A percentile compares a stretch with the other conserved stretches of the same genome.
phyloP scores from a whole-genome alignment of 2,888 invertebrate genomes.

The Cistogaster globosa region DNA sequence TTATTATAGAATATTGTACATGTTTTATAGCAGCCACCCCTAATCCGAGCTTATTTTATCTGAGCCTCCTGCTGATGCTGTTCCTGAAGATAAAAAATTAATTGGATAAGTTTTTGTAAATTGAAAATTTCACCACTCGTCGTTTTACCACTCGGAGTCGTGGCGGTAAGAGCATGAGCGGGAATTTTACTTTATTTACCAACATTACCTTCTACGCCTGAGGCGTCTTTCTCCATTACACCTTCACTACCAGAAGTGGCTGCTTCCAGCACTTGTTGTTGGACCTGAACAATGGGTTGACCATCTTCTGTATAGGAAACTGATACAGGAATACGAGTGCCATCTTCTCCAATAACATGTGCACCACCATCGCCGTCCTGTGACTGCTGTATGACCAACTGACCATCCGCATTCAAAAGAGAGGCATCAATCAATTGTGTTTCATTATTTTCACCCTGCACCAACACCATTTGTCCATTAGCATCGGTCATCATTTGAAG shows the following conservation, averaged over 20 bases:
- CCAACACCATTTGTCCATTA: constrained; percentile 83
- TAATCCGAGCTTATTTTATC: constrained; percentile 67
- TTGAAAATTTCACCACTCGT: constrained; percentile 75
- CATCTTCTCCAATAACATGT: constrained; percentile 83
- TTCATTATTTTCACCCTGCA: constrained; percentile 83
- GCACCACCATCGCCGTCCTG: constrained; percentile 81
- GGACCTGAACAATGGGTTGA: constrained; percentile 82
- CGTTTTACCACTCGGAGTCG: constrained; percentile 60
- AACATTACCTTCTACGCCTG: constrained; percentile 72
- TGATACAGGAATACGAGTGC: constrained; percentile 83
- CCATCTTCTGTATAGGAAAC: constrained; percentile 82
- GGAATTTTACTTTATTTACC: background rate
- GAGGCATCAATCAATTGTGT: constrained; percentile 83
- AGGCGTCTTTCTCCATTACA: constrained; percentile 74
- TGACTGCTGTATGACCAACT: constrained; percentile 82
- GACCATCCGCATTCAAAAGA: constrained; percentile 82
- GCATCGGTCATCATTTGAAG: constrained; percentile 83
- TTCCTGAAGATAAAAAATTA: constrained; percentile 55
- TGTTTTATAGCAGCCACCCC: constrained; percentile 64
- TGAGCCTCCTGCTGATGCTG: constrained; percentile 43
- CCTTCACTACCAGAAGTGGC: constrained; percentile 75
- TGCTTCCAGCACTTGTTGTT: constrained; percentile 78
- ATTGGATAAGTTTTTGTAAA: constrained; percentile 79
- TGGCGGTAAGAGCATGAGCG: background rate
- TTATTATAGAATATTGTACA: constrained; percentile 37